Conservation (phyloP, 2,888 invertebrate species). For the Heliconius ismenius region DNA sequence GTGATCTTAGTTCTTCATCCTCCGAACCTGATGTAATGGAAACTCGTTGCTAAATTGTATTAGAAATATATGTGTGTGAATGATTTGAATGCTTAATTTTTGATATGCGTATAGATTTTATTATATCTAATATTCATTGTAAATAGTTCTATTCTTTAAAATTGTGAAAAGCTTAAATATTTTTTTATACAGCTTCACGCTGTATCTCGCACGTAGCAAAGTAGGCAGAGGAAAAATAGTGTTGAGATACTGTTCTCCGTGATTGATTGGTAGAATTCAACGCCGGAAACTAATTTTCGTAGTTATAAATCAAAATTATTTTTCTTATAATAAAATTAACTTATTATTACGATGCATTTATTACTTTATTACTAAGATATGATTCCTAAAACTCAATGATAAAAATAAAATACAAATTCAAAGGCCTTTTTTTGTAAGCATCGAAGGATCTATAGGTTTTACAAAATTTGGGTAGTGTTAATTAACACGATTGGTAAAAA, state of each 20-base stretch:
- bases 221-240: too few species aligned
- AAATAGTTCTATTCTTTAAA: neutral
- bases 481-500: neutral
- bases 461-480: neutral
- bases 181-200: too few species aligned
- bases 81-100: conserved; percentile 38
- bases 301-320: neutral
- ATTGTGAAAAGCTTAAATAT: too few species aligned
- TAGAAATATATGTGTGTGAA: conserved; percentile 6
- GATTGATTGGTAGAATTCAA: too few species aligned
- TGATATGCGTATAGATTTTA: conserved; percentile 20
- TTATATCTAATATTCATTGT: neutral
- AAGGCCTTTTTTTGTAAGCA: neutral
- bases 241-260: too few species aligned
- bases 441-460: neutral
- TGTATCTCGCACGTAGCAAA: too few species aligned
- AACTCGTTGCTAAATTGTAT: conserved; percentile 59
- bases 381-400: neutral
- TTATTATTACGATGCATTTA: neutral
- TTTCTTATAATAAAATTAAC: neutral
- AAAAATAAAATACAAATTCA: neutral
- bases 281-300: neutral
- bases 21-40: conserved; percentile 58
- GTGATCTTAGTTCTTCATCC: conserved; percentile 50
- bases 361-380: neutral